Percentiles rank a stretch among this genome's conserved stretches.
phyloP scores from a whole-genome alignment of 2,888 invertebrate species.

The Melanostoma scalare region DNA sequence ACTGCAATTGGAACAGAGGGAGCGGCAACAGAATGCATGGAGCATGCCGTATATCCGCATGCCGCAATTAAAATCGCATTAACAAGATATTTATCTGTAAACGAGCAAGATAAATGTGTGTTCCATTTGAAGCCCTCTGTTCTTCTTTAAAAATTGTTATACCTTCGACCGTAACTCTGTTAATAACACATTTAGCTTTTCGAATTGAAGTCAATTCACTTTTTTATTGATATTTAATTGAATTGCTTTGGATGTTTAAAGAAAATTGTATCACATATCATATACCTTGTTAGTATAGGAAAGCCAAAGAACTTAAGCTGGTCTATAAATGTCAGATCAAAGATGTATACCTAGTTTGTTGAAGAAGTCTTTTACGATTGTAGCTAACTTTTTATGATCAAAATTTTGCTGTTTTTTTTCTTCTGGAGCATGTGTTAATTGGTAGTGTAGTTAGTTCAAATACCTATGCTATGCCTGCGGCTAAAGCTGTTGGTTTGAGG shows the following conservation, averaged over 20 bases:
- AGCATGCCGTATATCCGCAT: slow-evolving; percentile 73
- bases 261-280: neutral
- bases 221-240: slow-evolving; percentile 65
- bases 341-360: no score
- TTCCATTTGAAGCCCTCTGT: slow-evolving; percentile 43
- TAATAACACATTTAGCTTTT: slow-evolving; percentile 63
- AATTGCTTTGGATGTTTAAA: slow-evolving; percentile 46
- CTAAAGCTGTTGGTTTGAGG: no score
- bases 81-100: slow-evolving; percentile 75
- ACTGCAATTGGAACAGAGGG: slow-evolving; percentile 47
- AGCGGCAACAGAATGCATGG: slow-evolving; percentile 52
- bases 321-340: no score
- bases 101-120: slow-evolving; percentile 62
- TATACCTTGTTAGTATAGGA: no score
- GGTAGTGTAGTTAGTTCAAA: no score
- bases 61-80: slow-evolving; percentile 76
- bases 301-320: no score
- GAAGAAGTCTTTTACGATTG: no score
- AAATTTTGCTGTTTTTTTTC: no score
- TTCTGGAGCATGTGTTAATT: no score
- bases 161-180: slow-evolving; percentile 52
- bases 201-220: slow-evolving; percentile 45
- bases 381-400: no score
- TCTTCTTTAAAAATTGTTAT: slow-evolving; percentile 39
- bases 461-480: no score